A percentile compares a stretch with the other conserved stretches of the same genome.
phyloP scores from a whole-genome alignment of 2,797 vertebrate genomes.

The Miichthys miiuy region DNA sequence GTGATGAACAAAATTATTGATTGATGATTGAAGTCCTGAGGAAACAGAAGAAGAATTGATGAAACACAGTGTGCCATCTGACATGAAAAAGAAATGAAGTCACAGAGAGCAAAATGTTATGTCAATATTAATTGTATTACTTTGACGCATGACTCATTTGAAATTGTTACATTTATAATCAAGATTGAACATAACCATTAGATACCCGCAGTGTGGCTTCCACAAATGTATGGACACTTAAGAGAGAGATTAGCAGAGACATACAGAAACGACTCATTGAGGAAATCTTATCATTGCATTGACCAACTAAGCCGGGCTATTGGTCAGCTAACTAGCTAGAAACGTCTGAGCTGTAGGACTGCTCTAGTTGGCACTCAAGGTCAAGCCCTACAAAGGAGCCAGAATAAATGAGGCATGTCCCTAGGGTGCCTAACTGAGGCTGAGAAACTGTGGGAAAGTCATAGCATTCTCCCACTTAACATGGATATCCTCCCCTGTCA shows the following conservation, averaged over 20 bases:
- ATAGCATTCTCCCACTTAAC: slow-evolving; percentile 27
- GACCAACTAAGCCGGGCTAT: slow-evolving; percentile 34
- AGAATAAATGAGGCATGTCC: slow-evolving; percentile 76
- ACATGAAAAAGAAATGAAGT: slow-evolving; percentile 35
- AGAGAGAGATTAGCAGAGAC: slow-evolving; percentile 16
- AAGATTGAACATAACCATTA: slow-evolving; percentile 16
- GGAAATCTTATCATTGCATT: slow-evolving; percentile 30
- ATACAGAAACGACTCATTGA: slow-evolving; percentile 29
- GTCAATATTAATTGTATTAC: slow-evolving; percentile 53
- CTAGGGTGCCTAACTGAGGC: slow-evolving; percentile 48
- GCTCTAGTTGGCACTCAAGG: slow-evolving; percentile 69
- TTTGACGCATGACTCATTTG: slow-evolving; percentile 45
- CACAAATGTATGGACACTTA: neutral
- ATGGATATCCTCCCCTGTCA: slow-evolving; percentile 20
- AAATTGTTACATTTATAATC: slow-evolving; percentile 26
- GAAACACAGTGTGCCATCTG: slow-evolving; percentile 28
- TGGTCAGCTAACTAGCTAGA: slow-evolving; percentile 62
- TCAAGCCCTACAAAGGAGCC: slow-evolving; percentile 65
- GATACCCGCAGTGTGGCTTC: slow-evolving; percentile 12
- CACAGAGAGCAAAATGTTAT: slow-evolving; percentile 35
- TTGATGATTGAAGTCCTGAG: slow-evolving; percentile 55
- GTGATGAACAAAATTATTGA: slow-evolving; percentile 63
- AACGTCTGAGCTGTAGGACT: slow-evolving; percentile 54
- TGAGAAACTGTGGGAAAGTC: slow-evolving; percentile 69
- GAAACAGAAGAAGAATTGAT: slow-evolving; percentile 39